phyloP scores from a whole-genome alignment of 2,113 vertebrate genomes.

The Microtus ochrogaster region DNA sequence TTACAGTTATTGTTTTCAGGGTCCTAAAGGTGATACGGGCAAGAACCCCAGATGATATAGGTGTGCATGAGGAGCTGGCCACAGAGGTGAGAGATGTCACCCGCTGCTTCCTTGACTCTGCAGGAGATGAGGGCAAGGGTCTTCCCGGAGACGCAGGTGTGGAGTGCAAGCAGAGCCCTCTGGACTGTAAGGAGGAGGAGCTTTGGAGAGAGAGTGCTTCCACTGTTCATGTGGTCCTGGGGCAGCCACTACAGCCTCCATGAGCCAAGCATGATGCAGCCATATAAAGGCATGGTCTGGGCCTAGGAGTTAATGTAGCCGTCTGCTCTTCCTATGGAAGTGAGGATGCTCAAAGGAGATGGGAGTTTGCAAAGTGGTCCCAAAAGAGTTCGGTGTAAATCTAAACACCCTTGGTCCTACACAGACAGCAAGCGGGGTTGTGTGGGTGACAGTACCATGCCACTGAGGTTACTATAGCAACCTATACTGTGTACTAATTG shows the following conservation, averaged over 20 bases:
- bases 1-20: background rate
- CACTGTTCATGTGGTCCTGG: fast-evolving
- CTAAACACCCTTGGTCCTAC: background rate
- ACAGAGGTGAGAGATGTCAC: fast-evolving
- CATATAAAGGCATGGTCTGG: background rate
- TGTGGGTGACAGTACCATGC: fast-evolving
- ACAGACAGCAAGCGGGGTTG: background rate
- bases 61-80: no score
- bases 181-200: background rate
- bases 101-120: background rate
- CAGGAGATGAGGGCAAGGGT: background rate
- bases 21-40: background rate
- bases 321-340: background rate
- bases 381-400: background rate
- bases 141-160: fast-evolving
- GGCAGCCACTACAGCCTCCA: no score
- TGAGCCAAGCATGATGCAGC: background rate
- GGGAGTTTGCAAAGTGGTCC: background rate
- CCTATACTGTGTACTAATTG: background rate
- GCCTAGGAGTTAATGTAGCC: background rate
- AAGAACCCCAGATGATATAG: background rate
- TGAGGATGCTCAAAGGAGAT: background rate
- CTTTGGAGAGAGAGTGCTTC: background rate
- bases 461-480: fast-evolving
- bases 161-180: background rate